Evolutionary conservation across 1,140 invertebrate species (phyloP), one percentile per base, ranked within the genome.

Genomic region (Heliconius nattereri): DNA sequence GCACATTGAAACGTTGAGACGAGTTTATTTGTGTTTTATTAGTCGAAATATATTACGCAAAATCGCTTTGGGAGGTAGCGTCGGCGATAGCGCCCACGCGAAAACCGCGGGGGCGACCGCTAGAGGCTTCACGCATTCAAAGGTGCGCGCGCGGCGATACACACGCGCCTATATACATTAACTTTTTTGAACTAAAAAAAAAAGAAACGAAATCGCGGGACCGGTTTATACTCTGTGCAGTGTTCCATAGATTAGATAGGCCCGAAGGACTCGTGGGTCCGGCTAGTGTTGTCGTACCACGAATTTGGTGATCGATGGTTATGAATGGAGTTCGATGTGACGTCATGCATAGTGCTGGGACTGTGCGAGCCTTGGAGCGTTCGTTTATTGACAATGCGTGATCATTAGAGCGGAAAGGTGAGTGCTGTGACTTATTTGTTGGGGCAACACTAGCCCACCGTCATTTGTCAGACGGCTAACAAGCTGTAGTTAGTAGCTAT

Each of bases 261-360:
- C 60, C 60, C 26, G 32, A 66, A 54, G 40, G 52, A 76, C 81
- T 84, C 83, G 75, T 66, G 82, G 81, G 81, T 81, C 84, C 26
- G 82, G 60, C 60, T 85, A 91, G 91, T 94, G 90, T 82, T 82
- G 85, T 84, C 80, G 84, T 85, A 85, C 85, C 84, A 83, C 80
- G 78, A 85, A 87, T 88, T 83, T 84, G 11, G 87, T 90, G 83
- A 79, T 89, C 85, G 85, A 87, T 86, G 85, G 91, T 92, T 90
- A 92, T 94, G 92, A 94, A 94, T 94, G 92, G 88, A 92, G 91
- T 89, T 90, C 90, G 89, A 91, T 90, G 91, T 93, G 92, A 94
- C 91, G 91, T 92, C 90, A 94, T 94, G 92, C 80, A 80, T 93
- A 93, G 91, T 92, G 92, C 90, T 93, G 91, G 92, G 91, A 86